These are phyloP conservation scores for Drosophila picticornis DNA, from an alignment of 2,888 invertebrate genomes.

Conservation along the genomic window DNA sequence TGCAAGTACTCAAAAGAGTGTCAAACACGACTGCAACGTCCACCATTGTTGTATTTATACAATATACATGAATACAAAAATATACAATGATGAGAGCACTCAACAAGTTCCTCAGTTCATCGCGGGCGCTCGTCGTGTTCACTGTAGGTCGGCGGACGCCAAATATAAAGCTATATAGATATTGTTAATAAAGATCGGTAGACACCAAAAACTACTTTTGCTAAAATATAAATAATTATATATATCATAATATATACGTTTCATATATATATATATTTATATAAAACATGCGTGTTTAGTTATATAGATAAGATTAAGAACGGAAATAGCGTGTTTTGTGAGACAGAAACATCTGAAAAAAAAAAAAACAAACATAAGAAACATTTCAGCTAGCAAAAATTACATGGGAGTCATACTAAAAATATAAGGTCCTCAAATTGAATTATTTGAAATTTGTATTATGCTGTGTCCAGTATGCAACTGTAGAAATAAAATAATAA, in stretches of 20 bases:
- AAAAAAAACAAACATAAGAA: background rate
- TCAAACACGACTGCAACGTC: too few species aligned
- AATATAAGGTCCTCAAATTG: too few species aligned
- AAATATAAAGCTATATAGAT: background rate
- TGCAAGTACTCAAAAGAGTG: too few species aligned
- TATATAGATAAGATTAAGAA: constrained; percentile 7
- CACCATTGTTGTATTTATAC: background rate
- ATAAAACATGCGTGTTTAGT: background rate
- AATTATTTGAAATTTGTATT: too few species aligned
- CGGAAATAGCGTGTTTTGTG: too few species aligned
- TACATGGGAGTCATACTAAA: too few species aligned
- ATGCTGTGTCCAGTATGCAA: too few species aligned
- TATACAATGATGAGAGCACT: too few species aligned
- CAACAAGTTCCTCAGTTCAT: background rate
- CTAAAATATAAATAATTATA: background rate
- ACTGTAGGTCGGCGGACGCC: fast-evolving
- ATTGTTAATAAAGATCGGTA: background rate
- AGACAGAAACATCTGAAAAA: too few species aligned
- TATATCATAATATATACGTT: background rate
- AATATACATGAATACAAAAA: background rate
- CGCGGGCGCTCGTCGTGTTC: background rate
- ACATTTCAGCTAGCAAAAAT: background rate
- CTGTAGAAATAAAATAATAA: too few species aligned
- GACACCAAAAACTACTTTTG: background rate
- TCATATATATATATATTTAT: background rate